A percentile compares a stretch with the other conserved stretches of the same genome.
These are phyloP conservation scores for Achlya flavicornis DNA, from an alignment of 2,888 invertebrate species.

Conservation along the genomic window DNA sequence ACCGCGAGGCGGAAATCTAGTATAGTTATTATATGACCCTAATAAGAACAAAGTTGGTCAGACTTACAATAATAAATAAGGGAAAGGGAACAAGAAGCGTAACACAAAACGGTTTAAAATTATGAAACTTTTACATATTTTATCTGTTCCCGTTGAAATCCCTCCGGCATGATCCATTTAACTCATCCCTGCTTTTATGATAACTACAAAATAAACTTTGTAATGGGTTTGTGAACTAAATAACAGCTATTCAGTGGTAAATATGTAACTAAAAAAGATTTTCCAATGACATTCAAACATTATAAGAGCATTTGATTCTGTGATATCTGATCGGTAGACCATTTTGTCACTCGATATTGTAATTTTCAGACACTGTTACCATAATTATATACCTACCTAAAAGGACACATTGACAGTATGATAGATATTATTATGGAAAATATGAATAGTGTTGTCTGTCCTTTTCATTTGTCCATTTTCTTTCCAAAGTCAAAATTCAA, in stretches of 20 bases:
- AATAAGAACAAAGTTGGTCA: neutral
- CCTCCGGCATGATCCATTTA: constrained; percentile 12
- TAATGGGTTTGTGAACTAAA: constrained; percentile 10
- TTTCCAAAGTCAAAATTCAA: too few species aligned
- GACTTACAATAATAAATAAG: neutral
- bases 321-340: too few species aligned
- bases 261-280: neutral
- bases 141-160: constrained; percentile 11
- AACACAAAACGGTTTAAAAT: neutral
- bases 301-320: too few species aligned
- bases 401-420: too few species aligned
- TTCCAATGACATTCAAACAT: neutral
- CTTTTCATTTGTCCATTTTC: too few species aligned
- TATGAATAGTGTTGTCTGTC: too few species aligned
- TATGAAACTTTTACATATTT: constrained; percentile 11
- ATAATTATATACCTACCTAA: too few species aligned
- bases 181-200: constrained; percentile 5
- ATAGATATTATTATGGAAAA: too few species aligned
- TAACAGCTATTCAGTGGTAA: neutral
- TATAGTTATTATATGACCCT: neutral
- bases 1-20: neutral
- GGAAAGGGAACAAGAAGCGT: neutral
- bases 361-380: too few species aligned
- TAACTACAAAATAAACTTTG: constrained; percentile 8
- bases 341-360: too few species aligned